Conservation (phyloP, 1,140 invertebrate species). For the Lepeophtheirus salmonis region DNA sequence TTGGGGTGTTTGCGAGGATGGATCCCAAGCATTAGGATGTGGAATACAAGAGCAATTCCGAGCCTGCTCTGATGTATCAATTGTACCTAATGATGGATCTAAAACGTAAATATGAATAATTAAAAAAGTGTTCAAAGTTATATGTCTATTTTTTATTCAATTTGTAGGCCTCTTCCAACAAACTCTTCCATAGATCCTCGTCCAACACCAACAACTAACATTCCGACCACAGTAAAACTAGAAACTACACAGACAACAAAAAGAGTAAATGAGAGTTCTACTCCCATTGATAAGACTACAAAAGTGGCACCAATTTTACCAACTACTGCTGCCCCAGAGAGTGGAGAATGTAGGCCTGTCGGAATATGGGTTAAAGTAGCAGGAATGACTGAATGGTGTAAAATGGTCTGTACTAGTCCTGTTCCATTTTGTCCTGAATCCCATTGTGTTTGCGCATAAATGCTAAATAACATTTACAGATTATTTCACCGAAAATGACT, state of each 20-base stretch:
- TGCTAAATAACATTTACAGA: too few relatives aligned
- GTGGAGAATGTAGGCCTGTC: conserved; percentile 4
- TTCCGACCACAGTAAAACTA: too few relatives aligned
- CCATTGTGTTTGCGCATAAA: conserved; percentile 7
- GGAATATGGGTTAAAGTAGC: conserved; percentile 4
- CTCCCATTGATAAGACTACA: too few relatives aligned
- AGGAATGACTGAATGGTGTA: conserved; percentile 18
- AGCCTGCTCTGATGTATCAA: conserved; percentile 30
- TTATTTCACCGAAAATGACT: too few relatives aligned
- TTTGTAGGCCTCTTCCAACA: too few relatives aligned
- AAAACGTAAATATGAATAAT: background rate
- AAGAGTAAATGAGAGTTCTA: too few relatives aligned
- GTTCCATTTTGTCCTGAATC: conserved; percentile 4
- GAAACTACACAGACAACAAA: too few relatives aligned
- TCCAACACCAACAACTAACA: too few relatives aligned
- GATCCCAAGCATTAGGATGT: conserved; percentile 26
- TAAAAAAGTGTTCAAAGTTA: too few relatives aligned
- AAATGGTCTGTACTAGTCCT: background rate
- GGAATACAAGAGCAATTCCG: conserved; percentile 29
- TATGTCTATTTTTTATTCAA: too few relatives aligned
- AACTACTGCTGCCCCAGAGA: background rate
- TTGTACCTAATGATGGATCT: conserved; percentile 25
- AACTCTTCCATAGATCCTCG: too few relatives aligned
- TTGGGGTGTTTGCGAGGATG: conserved; percentile 27
- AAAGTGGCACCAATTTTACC: too few relatives aligned